phyloP scores from a whole-genome alignment of 2,797 vertebrate genomes.

The Carduelis carduelis region DNA sequence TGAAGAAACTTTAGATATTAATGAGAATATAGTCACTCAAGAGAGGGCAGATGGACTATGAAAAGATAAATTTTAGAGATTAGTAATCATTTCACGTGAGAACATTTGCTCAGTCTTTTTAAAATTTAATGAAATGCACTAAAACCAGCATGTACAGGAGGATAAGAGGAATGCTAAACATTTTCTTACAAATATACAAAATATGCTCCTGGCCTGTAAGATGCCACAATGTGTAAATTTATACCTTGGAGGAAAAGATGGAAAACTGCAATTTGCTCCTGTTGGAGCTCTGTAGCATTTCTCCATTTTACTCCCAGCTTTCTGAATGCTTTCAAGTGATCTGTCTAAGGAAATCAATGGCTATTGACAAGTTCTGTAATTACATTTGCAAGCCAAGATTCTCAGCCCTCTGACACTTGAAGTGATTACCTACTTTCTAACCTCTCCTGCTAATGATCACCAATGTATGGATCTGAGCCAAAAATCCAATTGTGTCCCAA shows the following conservation, averaged over 20 bases:
- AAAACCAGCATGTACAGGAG: neutral
- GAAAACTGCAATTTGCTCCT: neutral
- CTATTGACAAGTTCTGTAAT: slow-evolving; percentile 84
- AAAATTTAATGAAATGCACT: neutral
- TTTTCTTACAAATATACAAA: neutral
- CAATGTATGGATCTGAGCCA: neutral
- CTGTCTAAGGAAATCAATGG: slow-evolving; percentile 74
- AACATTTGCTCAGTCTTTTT: neutral
- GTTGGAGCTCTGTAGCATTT: neutral
- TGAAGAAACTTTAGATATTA: neutral
- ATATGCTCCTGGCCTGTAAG: neutral
- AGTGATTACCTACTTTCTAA: neutral
- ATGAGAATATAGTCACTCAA: neutral
- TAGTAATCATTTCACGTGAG: neutral
- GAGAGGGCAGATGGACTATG: neutral
- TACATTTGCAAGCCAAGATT: slow-evolving; percentile 86
- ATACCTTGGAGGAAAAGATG: neutral
- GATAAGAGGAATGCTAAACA: neutral
- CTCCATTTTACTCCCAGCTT: neutral
- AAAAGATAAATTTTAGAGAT: neutral
- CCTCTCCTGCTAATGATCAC: slow-evolving; percentile 31
- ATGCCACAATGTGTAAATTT: neutral
- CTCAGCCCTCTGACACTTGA: slow-evolving; percentile 25
- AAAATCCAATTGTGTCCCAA: neutral
- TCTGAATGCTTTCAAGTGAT: slow-evolving; percentile 38